A percentile compares a stretch with the other conserved stretches of the same genome.
phyloP scores from a whole-genome alignment of 2,888 invertebrate species.

The Cheilosia soror region DNA sequence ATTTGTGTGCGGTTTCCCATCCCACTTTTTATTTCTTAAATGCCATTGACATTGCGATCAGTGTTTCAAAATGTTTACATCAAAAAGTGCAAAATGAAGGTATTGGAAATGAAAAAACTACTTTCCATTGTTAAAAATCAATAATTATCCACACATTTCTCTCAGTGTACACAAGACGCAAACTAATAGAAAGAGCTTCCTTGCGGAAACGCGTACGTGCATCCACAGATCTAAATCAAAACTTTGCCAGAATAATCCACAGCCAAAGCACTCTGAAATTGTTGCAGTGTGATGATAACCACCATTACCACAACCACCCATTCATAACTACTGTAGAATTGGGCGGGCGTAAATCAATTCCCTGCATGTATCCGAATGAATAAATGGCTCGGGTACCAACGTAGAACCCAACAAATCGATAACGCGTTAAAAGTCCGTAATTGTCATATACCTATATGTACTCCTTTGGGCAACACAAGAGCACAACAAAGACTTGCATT shows the following conservation, averaged over 20 bases:
- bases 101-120: too few species aligned
- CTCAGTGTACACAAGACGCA: conserved; percentile 26
- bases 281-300: conserved; percentile 15
- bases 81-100: not conserved
- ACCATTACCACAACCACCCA: conserved; percentile 11
- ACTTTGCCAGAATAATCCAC: not conserved
- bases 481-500: conserved; percentile 9
- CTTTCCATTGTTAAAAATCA: not conserved
- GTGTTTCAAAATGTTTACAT: not conserved
- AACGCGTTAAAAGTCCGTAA: conserved; percentile 48
- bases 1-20: too few species aligned
- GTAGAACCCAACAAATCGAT: conserved; percentile 42
- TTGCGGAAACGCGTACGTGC: not conserved
- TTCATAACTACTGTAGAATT: conserved; percentile 17
- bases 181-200: not conserved
- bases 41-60: too few species aligned
- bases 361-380: conserved; percentile 44
- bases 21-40: too few species aligned
- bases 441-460: conserved; percentile 17
- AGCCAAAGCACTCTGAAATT: not conserved
- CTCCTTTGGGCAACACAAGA: conserved; percentile 12
- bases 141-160: not conserved
- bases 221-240: conserved; percentile 40
- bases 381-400: conserved; percentile 35
- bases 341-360: conserved; percentile 40